Base-by-base conservation (phyloP, 2,888 invertebrate genomes). In the Tachystola acroxantha region DNA sequence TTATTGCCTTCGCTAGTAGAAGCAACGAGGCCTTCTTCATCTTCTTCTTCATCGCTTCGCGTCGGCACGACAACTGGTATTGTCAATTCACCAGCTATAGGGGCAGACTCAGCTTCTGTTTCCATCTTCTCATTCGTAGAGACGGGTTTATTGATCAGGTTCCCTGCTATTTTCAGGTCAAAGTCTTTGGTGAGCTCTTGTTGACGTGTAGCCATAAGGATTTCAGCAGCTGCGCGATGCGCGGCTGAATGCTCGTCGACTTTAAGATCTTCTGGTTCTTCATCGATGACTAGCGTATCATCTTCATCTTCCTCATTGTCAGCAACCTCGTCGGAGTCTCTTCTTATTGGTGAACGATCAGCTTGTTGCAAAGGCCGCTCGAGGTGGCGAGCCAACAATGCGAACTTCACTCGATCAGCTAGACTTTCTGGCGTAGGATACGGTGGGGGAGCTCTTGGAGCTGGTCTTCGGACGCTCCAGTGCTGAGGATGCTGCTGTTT, bases 401-500 rank as follows among this genome's bases (percentile, higher is more conserved):
- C 94, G 49, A 91, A 93, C 56, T 93, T 94, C 0, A 94, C 84
- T 22, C 81, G 71, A 40, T 85, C 86, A 31, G 76, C 52, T 60
- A 75, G 63, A 45, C 59, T 70, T 26, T 71, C 85, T 31, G 64
- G 58, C 11, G 62, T 66, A 2, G 73, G 71, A 44, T 71, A 85
- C 7, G 78, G 86, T 2, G 80, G 78, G 10, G 67, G 85, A 1
- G 86, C 84, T 40, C 88, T 67, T 0, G 84, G 75, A 0, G 82
- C 60, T 7, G 88, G 85, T 53, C 95, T 92, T 26, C 94, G 86
- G 46, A 95, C 93, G 35, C 94, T 94, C 93, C 96, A 96, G 62
- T 91, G 93, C 44, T 95, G 94, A 0, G 96, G 96, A 81, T 97
- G 97, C 54, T 97, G 96, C 56, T 96, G 96, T 64, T 97, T 97